Evolutionary conservation across 2,888 invertebrate species (phyloP).

Genomic region (Cephonodes hylas): DNA sequence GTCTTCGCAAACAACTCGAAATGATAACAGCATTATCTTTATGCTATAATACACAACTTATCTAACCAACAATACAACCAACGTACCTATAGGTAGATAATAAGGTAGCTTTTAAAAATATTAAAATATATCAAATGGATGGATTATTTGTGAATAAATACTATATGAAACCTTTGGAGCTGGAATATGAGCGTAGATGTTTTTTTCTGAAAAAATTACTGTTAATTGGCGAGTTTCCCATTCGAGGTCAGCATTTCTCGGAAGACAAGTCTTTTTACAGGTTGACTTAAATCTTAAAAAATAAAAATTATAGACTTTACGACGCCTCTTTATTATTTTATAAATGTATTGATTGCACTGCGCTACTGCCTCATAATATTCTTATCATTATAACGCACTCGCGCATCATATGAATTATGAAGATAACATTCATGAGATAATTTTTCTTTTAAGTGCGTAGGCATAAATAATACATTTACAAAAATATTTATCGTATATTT

Average conservation of each 20-base stretch:
- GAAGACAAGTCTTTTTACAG: too few species aligned
- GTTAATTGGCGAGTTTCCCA: neutral
- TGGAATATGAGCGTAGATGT: neutral
- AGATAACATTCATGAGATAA: too few species aligned
- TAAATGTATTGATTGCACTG: too few species aligned
- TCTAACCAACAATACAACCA: constrained; percentile 30
- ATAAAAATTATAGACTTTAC: too few species aligned
- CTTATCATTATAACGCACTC: too few species aligned
- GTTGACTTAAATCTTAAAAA: too few species aligned
- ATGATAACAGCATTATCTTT: constrained; percentile 25
- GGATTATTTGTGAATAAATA: constrained; percentile 27
- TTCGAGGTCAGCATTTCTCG: too few species aligned
- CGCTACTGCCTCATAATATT: too few species aligned
- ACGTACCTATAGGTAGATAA: constrained; percentile 18
- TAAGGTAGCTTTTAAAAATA: constrained; percentile 21
- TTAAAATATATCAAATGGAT: constrained; percentile 27
- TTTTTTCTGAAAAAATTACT: neutral
- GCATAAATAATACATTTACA: neutral
- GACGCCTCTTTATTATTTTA: too few species aligned
- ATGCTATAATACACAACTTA: constrained; percentile 20
- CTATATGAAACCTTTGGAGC: neutral
- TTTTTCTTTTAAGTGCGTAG: too few species aligned
- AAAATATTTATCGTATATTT: neutral
- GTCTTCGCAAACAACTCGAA: constrained; percentile 13
- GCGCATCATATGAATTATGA: too few species aligned